Base-by-base conservation (phyloP, 2,888 invertebrate genomes). In the Lymantria dispar region DNA sequence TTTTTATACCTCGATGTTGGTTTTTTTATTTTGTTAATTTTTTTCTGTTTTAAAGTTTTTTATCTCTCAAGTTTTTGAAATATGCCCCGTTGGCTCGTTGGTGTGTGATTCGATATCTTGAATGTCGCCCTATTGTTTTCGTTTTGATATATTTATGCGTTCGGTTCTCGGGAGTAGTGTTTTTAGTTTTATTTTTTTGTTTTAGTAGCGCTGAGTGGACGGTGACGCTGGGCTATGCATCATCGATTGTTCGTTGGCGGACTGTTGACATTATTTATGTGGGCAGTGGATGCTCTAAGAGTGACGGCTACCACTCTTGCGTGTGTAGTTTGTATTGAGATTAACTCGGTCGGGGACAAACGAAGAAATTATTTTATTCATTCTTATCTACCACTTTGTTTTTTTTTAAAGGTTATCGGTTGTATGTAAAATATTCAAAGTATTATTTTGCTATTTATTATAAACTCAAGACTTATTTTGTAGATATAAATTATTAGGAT, bases 111-210 rank as follows among this genome's bases (percentile, higher is more conserved):
- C 84, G 86, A 83, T 90, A 88, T 87, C 88, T 80, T 49, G 76
- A 83, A 78, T 83, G 88, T 87, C 85, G 80, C 70, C 83, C 90
- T 89, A 91, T 91, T 91, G 91, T 91, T 90, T 90, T 85, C 89
- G 68, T 76, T 88, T 89, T 89, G 90, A 90, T 87, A 87, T 90
- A 91, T 91, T 89, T 89, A 90, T 87, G 89, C 73, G 83, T 75
- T 74, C 75, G 74, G 71, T 87, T 84, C 82, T 72, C 74, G 80
- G 83, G 85, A 86, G 81, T 87, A 80, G 78, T 80, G 79, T 69
- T 61, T 60, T 56, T 58, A 50, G 2, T 7, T 75, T 68, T 80
- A 79, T 78, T 71, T 69, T 64, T 58, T 53, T 62, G 58, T 52
- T 48, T 30, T 64, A 55, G 50, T 58, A 70, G 72, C 78, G 84